These are phyloP conservation scores for Pseudolycoriella hygida DNA, from an alignment of 2,888 invertebrate genomes.

Conservation along the genomic window DNA sequence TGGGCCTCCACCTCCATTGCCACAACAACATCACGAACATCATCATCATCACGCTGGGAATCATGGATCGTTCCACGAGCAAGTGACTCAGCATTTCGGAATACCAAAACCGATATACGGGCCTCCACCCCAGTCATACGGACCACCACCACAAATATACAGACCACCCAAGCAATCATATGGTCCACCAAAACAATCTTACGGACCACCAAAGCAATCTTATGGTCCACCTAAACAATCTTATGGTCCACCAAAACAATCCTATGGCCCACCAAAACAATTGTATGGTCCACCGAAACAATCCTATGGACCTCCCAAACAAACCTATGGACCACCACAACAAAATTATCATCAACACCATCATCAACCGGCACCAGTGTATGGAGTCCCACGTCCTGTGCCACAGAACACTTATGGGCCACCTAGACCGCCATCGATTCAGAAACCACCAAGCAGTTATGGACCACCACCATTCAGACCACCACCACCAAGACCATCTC, in stretches of 20 bases:
- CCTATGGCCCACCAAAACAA: constrained; percentile 20
- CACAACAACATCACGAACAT: neutral
- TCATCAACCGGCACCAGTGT: constrained; percentile 6
- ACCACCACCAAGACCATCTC: constrained; percentile 21
- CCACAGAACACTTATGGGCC: constrained; percentile 12
- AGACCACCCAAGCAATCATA: constrained; percentile 1
- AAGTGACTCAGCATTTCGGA: constrained; percentile 25
- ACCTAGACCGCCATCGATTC: constrained; percentile 16
- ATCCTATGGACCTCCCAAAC: constrained; percentile 21
- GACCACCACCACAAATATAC: constrained; percentile 17
- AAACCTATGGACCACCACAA: constrained; percentile 33
- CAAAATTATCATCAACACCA: constrained; percentile 24
- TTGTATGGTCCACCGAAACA: constrained; percentile 23
- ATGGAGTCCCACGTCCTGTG: constrained; percentile 27
- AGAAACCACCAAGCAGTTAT: constrained; percentile 21
- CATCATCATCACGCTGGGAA: constrained; percentile 3
- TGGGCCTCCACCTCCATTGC: constrained; percentile 2
- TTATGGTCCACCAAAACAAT: constrained; percentile 18
- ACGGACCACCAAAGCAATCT: neutral
- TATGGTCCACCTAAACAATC: constrained; percentile 9
- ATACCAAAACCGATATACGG: constrained; percentile 29
- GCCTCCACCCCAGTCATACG: constrained; percentile 21
- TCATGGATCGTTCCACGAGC: constrained; percentile 19
- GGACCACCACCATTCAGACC: constrained; percentile 26
- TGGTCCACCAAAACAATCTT: neutral